These are phyloP conservation scores for Tricholauxania praeusta DNA, from an alignment of 2,888 invertebrate species.

Conservation along the genomic window DNA sequence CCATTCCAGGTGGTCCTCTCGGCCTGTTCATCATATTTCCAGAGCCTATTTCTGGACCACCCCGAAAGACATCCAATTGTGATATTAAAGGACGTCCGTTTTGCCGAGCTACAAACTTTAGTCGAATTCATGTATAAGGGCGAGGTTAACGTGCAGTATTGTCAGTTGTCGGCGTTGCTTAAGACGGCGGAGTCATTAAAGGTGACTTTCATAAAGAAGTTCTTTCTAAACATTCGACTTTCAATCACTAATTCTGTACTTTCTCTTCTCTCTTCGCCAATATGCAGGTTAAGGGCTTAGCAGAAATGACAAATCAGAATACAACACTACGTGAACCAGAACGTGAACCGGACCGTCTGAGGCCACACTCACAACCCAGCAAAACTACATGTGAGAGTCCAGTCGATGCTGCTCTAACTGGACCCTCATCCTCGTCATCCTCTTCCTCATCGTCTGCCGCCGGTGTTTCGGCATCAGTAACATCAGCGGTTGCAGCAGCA, in stretches of 20 bases:
- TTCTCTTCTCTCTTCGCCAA: slow-evolving; percentile 25
- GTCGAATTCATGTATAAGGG: slow-evolving; percentile 98
- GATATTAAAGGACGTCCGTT: slow-evolving; percentile 93
- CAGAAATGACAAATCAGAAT: slow-evolving; percentile 90
- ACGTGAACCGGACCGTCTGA: slow-evolving; percentile 69
- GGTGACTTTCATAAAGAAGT: slow-evolving; percentile 66
- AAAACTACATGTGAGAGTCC: slow-evolving; percentile 59
- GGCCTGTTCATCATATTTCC: slow-evolving; percentile 96
- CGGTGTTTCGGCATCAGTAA: slow-evolving; percentile 38
- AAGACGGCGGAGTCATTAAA: slow-evolving; percentile 94
- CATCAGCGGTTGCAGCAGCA: slow-evolving; percentile 42
- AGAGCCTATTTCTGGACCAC: slow-evolving; percentile 92
- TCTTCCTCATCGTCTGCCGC: slow-evolving; percentile 52
- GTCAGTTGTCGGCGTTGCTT: slow-evolving; percentile 89
- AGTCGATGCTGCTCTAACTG: slow-evolving; percentile 52
- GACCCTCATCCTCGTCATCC: slow-evolving; percentile 60
- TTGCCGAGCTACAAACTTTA: slow-evolving; percentile 89
- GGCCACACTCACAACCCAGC: slow-evolving; percentile 66
- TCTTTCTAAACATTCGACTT: neutral
- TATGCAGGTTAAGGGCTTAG: slow-evolving; percentile 83
- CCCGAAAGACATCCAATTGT: slow-evolving; percentile 93
- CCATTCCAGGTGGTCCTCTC: slow-evolving; percentile 85
- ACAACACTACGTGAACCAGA: slow-evolving; percentile 70
- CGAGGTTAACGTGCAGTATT: slow-evolving; percentile 94
- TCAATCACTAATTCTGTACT: neutral